phyloP scores from a whole-genome alignment of 2,888 invertebrate species.

The Eristalis tenax region DNA sequence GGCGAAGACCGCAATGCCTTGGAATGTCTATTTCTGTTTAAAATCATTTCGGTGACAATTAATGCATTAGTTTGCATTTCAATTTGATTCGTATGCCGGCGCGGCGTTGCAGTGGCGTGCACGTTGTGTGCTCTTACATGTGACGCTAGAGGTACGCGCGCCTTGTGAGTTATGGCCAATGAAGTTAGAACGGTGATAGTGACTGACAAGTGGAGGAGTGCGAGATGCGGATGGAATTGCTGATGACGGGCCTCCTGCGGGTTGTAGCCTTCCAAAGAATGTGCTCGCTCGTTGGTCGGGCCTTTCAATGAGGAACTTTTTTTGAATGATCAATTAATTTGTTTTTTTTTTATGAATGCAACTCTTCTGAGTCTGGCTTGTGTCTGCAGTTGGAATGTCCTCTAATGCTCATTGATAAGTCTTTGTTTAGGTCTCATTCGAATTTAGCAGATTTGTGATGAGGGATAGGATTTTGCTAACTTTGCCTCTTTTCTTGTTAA shows the following conservation, averaged over 20 bases:
- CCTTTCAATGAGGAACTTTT: not conserved
- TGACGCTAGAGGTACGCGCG: not conserved
- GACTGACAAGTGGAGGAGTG: slow-evolving; percentile 24
- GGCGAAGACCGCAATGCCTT: slow-evolving; percentile 4
- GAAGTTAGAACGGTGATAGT: slow-evolving; percentile 15
- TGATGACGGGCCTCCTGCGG: slow-evolving; percentile 1
- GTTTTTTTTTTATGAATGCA: slow-evolving; percentile 3
- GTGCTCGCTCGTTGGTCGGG: not conserved
- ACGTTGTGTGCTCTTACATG: slow-evolving; percentile 17
- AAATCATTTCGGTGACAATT: slow-evolving; percentile 44
- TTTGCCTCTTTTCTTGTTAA: no score
- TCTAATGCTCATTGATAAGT: not conserved
- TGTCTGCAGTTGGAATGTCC: not conserved
- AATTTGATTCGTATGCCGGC: slow-evolving; percentile 3
- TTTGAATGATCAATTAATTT: slow-evolving; percentile 20
- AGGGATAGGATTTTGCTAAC: no score
- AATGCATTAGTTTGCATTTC: slow-evolving; percentile 29
- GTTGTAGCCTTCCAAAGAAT: slow-evolving; percentile 31
- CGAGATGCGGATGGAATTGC: slow-evolving; percentile 16
- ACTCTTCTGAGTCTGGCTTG: not conserved
- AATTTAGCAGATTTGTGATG: no score
- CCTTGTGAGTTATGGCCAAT: slow-evolving; percentile 36
- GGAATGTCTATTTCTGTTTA: slow-evolving; percentile 44
- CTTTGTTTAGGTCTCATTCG: no score
- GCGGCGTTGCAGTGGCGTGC: not conserved